Evolutionary conservation across 2,797 vertebrate genomes (phyloP).

Genomic region (Coilia nasus): DNA sequence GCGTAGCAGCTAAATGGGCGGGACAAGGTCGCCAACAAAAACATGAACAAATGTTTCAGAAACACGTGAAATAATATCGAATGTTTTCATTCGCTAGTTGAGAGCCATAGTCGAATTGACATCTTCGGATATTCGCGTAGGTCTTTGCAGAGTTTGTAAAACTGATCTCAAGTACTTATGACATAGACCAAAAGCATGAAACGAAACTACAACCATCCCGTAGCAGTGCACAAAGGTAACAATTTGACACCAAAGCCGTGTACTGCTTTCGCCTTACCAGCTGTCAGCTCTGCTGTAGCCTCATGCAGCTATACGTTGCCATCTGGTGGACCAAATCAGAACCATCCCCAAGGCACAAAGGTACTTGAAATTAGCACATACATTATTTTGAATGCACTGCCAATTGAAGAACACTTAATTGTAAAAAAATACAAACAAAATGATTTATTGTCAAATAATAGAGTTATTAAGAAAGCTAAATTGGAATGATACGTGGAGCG

Average conservation of each 20-base stretch:
- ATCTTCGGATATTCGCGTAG: not conserved
- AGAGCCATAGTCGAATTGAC: not conserved
- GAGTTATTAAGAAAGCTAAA: no score
- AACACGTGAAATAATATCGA: not conserved
- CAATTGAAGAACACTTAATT: no score
- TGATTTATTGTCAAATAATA: no score
- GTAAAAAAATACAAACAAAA: no score
- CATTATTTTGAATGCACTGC: no score
- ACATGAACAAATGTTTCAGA: not conserved
- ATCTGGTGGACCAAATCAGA: not conserved
- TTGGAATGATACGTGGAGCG: no score
- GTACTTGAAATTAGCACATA: no score
- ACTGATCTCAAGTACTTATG: not conserved
- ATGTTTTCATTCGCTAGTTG: not conserved
- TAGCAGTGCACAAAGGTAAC: not conserved
- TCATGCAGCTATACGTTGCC: not conserved
- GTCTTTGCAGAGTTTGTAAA: not conserved
- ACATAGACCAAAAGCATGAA: not conserved
- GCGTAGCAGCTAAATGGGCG: constrained; percentile 34
- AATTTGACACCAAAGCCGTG: not conserved
- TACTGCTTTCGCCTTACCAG: not conserved
- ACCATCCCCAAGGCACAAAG: not conserved
- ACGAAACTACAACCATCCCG: not conserved
- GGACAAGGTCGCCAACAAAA: not conserved
- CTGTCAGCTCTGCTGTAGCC: not conserved